phyloP scores from a whole-genome alignment of 2,113 vertebrate genomes.

The Caranx ignobilis region DNA sequence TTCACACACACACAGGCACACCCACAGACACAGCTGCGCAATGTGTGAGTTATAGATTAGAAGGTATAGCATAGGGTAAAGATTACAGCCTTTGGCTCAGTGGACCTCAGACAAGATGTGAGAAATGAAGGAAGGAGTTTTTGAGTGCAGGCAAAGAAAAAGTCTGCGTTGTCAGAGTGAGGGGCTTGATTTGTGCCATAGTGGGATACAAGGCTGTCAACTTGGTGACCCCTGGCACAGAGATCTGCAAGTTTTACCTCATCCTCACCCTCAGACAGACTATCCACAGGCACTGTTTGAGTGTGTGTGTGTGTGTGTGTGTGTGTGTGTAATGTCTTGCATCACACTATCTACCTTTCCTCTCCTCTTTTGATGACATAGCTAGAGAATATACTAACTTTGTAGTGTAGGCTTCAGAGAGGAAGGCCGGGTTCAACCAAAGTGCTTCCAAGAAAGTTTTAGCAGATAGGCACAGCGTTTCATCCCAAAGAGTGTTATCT shows the following conservation, averaged over 20 bases:
- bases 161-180: constrained; percentile 4
- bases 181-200: neutral
- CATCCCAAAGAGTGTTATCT: constrained; percentile 52
- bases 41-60: constrained; percentile 51
- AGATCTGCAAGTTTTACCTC: constrained; percentile 22
- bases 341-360: constrained; percentile 45
- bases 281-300: constrained; percentile 1
- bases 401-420: constrained; percentile 48
- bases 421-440: constrained; percentile 50
- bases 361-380: constrained; percentile 51
- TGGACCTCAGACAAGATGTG: constrained; percentile 14
- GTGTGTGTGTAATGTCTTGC: constrained; percentile 22
- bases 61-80: constrained; percentile 24
- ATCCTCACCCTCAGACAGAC: constrained; percentile 31
- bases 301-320: constrained; percentile 19
- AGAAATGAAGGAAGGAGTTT: constrained; percentile 18
- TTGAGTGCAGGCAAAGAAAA: constrained; percentile 20
- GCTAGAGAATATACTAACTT: constrained; percentile 45
- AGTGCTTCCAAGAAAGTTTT: constrained; percentile 69
- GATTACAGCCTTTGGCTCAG: constrained; percentile 35
- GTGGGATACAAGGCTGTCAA: neutral
- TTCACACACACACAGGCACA: constrained; percentile 32
- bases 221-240: neutral
- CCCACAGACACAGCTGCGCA: constrained; percentile 47
- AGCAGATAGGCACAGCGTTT: constrained; percentile 20